A percentile compares a stretch with the other conserved stretches of the same genome.
These are phyloP conservation scores for Nephrocerus scutellatus DNA, from an alignment of 2,888 invertebrate species.

Conservation along the genomic window DNA sequence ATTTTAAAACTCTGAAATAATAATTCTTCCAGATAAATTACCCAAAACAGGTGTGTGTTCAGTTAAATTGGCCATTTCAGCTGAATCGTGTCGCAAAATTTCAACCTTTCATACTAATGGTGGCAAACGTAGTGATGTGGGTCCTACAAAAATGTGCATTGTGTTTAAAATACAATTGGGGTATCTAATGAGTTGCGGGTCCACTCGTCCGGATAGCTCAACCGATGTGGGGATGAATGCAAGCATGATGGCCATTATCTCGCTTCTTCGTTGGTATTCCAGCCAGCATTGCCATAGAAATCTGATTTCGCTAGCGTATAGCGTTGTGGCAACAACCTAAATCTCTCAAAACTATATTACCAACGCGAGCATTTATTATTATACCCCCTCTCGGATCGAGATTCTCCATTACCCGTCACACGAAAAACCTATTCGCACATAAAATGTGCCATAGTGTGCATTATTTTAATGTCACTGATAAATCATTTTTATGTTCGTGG, in stretches of 20 bases:
- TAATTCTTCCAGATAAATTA: conserved; percentile 49
- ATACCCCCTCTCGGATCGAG: neutral
- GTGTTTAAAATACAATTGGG: no score
- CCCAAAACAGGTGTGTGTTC: conserved; percentile 44
- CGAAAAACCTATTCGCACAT: conserved; percentile 46
- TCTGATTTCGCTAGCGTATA: no score
- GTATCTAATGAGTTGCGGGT: no score
- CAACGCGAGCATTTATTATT: no score
- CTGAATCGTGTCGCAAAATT: conserved; percentile 28
- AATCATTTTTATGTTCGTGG: conserved; percentile 42
- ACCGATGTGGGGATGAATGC: no score
- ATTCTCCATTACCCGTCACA: neutral
- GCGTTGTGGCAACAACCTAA: no score
- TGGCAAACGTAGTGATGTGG: neutral
- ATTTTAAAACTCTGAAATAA: conserved; percentile 47
- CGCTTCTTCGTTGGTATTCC: no score
- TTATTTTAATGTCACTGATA: conserved; percentile 44
- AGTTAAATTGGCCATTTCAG: conserved; percentile 40
- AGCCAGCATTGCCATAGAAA: no score
- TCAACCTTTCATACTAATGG: conserved; percentile 12
- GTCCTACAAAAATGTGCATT: neutral
- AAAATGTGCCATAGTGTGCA: conserved; percentile 47
- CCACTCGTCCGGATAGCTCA: no score
- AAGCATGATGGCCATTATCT: no score
- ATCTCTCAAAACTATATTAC: no score